Evolutionary conservation across 2,888 invertebrate genomes (phyloP), one percentile per base, ranked within the genome.

Genomic region (Biston stratarius): DNA sequence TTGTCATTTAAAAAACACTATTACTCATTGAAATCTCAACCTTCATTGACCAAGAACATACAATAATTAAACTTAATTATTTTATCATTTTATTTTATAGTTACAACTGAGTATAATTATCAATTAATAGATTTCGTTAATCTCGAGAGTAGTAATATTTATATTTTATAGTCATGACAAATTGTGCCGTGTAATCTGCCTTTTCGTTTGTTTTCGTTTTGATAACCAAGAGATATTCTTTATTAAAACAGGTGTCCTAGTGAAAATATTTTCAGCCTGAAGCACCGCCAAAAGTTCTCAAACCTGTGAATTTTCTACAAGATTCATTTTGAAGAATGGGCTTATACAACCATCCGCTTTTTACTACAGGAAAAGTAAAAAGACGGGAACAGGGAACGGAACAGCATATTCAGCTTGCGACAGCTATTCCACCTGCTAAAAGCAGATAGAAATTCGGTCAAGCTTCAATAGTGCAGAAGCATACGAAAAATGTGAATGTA

Each of bases 41-140:
- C n/a, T 36, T 5, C 36, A 52, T 52, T 52, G 36, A 53, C 52
- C 52, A 38, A 53, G 38, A 53, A 53, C 38, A 38, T 24, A 55
- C 5, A 53, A 14, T 42, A n/a, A 33, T n/a, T 42, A 1, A 33
- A 14, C 33, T 12, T 11, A 55, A 15, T n/a, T 24, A 11, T 40
- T 24, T 42, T 40, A 12, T 42, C 40, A 55, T 10, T 36, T 51
- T 14, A n/a, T 36, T 36, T 34, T 10, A 33, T 12, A 38, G 0
- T 8, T 9, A 38, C 9, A 49, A 6, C 12, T 12, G 51, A 7
- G 14, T 45, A 48, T 49, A 60, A 51, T 34, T 49, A 33, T 60
- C 0, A 9, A n/a, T 49, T 12, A 38, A 42, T 14, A 45, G n/a
- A n/a, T 57, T 10, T 34, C 11, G 15, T 36, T 15, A 14, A 53